A percentile compares a stretch with the other conserved stretches of the same genome.
phyloP scores from a whole-genome alignment of 92 coral and sea anemone species.

The Phenganax subtilis region DNA sequence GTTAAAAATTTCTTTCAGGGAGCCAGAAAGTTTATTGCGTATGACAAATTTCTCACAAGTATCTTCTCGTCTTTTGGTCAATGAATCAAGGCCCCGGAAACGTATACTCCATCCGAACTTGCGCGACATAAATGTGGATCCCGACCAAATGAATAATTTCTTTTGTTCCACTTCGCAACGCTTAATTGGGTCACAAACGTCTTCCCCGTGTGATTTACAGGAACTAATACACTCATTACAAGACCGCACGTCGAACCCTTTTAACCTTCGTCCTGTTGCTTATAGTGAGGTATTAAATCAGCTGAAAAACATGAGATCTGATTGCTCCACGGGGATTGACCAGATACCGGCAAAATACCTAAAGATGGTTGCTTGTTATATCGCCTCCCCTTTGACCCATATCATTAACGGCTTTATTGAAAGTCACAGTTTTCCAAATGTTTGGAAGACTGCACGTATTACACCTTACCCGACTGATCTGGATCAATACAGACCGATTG shows the following conservation, averaged over 20 bases:
- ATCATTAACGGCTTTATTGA: not conserved
- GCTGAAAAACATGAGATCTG: slow-evolving; percentile 8
- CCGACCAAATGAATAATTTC: too few species aligned
- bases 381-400: not conserved
- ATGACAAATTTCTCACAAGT: not conserved
- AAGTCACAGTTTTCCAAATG: too few species aligned
- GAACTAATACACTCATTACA: too few species aligned
- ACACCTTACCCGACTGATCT: not conserved
- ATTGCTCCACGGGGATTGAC: slow-evolving; percentile 1
- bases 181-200: too few species aligned
- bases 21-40: not conserved
- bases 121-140: too few species aligned
- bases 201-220: too few species aligned
- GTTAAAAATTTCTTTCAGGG: not conserved
- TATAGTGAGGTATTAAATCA: slow-evolving; percentile 37
- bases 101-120: too few species aligned
- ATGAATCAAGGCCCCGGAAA: not conserved
- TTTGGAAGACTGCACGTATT: not conserved
- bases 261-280: slow-evolving; percentile 22
- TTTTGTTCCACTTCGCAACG: too few species aligned
- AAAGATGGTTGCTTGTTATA: not conserved
- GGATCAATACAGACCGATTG: not conserved
- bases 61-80: not conserved
- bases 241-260: too few species aligned
- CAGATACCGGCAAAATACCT: not conserved